phyloP scores from a whole-genome alignment of 2,113 vertebrate species.

The Sprattus sprattus region DNA sequence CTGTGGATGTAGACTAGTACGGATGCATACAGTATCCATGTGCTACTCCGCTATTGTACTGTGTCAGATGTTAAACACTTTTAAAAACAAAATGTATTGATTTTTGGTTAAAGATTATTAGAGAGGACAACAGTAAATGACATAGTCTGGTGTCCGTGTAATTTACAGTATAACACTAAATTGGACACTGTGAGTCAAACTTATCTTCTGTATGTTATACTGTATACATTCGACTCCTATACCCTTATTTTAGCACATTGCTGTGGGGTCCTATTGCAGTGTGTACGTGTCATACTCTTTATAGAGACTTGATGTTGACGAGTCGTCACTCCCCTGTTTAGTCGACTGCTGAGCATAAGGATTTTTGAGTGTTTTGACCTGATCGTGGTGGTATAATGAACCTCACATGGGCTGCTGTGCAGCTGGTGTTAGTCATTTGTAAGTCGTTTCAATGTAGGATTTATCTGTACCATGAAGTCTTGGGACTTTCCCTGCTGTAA shows the following conservation, averaged over 20 bases:
- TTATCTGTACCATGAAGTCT: background rate
- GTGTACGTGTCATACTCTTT: background rate
- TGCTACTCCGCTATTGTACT: background rate
- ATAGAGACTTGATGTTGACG: background rate
- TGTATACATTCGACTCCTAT: slow-evolving; percentile 7
- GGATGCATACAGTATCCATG: background rate
- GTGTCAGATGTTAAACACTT: background rate
- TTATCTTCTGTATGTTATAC: background rate
- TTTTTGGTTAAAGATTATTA: background rate
- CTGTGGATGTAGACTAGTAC: background rate
- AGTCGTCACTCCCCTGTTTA: background rate
- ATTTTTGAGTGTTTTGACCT: background rate
- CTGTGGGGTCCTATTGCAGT: background rate
- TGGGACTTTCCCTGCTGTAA: no score
- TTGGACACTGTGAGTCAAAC: background rate
- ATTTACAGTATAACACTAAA: background rate
- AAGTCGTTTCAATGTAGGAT: background rate
- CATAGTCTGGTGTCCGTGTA: background rate
- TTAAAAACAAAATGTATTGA: background rate
- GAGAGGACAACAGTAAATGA: background rate
- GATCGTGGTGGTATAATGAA: background rate
- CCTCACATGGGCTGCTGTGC: background rate
- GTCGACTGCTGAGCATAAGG: background rate
- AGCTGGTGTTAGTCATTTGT: background rate
- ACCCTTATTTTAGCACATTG: background rate